Conservation (phyloP, 2,797 vertebrate genomes). For the Peromyscus attwateri region DNA sequence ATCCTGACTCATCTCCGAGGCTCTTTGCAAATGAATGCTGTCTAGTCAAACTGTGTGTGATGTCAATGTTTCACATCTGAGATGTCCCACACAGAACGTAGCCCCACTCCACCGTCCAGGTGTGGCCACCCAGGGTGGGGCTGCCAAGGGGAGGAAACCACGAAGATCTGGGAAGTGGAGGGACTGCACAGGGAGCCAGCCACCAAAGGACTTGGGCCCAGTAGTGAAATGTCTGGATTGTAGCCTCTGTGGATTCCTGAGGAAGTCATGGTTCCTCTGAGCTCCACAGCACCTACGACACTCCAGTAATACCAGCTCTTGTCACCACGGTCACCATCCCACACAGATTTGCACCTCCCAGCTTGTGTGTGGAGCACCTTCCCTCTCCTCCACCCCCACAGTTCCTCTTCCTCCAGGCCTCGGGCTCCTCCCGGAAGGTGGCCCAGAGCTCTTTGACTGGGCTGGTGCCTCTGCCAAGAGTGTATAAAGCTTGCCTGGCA, state of each 20-base stretch:
- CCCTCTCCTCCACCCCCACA: not conserved
- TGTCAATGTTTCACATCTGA: not conserved
- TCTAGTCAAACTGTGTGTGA: not conserved
- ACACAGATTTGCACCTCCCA: not conserved
- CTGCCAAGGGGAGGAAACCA: not conserved
- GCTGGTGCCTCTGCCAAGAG: fast-evolving
- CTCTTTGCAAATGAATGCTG: not conserved
- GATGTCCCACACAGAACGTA: not conserved
- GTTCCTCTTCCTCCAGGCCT: not conserved
- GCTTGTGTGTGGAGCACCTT: not conserved
- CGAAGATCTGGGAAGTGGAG: not conserved
- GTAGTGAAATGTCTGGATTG: not conserved
- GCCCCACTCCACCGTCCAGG: not conserved
- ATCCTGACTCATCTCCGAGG: not conserved
- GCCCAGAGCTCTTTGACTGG: fast-evolving
- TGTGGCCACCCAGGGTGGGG: not conserved
- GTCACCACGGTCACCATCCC: not conserved
- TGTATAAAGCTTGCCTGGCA: not conserved
- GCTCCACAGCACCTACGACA: not conserved
- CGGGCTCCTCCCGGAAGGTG: not conserved
- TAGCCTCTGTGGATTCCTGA: not conserved
- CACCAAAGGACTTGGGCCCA: fast-evolving
- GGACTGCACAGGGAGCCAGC: not conserved
- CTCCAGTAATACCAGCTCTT: not conserved
- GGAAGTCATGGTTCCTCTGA: not conserved